A percentile compares a stretch with the other conserved stretches of the same genome.
These are phyloP conservation scores for Cettia cetti DNA, from an alignment of 2,113 vertebrate genomes.

Conservation along the genomic window DNA sequence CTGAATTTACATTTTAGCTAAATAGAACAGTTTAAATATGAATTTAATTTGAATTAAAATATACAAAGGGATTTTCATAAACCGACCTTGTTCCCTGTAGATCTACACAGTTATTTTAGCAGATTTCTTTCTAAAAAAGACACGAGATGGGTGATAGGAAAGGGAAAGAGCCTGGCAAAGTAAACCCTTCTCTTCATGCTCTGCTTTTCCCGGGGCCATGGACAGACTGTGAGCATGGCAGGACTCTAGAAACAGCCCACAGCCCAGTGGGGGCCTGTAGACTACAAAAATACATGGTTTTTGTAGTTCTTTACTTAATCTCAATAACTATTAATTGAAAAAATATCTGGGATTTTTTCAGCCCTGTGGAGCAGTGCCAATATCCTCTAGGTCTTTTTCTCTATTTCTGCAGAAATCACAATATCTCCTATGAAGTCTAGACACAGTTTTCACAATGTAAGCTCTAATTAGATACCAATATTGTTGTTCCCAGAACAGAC, in stretches of 20 bases:
- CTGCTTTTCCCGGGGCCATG: background rate
- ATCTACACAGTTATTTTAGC: background rate
- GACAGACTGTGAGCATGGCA: background rate
- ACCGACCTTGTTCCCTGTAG: background rate
- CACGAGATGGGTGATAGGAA: background rate
- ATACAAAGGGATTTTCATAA: background rate
- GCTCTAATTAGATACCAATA: background rate
- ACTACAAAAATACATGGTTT: accelerated
- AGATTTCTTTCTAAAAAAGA: background rate
- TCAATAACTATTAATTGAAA: background rate
- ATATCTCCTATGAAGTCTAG: background rate
- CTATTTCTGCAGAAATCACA: background rate
- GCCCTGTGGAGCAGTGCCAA: background rate
- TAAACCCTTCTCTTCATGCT: background rate
- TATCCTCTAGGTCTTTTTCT: background rate
- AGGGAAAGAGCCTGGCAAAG: background rate
- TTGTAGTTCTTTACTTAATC: background rate
- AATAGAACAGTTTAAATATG: background rate
- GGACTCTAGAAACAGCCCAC: background rate
- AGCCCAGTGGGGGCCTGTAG: background rate
- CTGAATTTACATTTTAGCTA: slow-evolving; percentile 36
- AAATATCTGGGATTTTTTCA: background rate
- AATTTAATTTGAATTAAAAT: slow-evolving; percentile 40
- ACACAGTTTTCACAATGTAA: background rate
- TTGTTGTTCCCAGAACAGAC: background rate